Conservation (phyloP, 2,113 vertebrate species). For the Eira barbara region DNA sequence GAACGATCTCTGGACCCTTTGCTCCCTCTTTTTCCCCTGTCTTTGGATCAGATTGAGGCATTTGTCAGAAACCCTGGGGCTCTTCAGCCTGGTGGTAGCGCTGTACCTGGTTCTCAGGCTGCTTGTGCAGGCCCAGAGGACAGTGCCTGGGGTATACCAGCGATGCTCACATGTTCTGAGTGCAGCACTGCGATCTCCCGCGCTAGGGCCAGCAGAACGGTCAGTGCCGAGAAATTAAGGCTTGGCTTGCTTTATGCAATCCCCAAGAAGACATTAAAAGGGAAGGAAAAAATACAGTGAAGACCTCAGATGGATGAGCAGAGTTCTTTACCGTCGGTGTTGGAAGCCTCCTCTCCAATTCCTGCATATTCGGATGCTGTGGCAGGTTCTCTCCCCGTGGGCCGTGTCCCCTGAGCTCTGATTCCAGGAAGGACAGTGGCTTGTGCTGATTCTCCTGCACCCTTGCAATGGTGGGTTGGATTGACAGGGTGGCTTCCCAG, state of each 20-base stretch:
- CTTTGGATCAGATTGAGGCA: neutral
- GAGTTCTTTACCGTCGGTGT: neutral
- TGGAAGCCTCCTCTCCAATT: neutral
- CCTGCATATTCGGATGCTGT: fast-evolving
- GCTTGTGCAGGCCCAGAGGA: too few relatives aligned
- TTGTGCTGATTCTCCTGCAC: neutral
- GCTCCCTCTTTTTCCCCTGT: neutral
- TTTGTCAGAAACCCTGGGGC: neutral
- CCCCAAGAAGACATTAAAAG: neutral
- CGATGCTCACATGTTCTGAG: neutral
- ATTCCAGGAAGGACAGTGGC: neutral
- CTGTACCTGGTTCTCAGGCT: neutral
- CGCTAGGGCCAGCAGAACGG: fast-evolving
- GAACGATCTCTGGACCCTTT: neutral
- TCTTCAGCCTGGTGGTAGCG: neutral
- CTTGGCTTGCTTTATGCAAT: neutral
- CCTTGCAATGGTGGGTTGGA: neutral
- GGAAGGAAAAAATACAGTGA: neutral
- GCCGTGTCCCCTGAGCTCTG: neutral
- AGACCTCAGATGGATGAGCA: neutral
- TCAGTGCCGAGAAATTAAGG: neutral
- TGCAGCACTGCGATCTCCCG: fast-evolving
- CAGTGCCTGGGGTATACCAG: neutral
- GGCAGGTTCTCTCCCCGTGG: neutral
- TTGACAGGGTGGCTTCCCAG: neutral